Evolutionary conservation across 1,140 invertebrate species (phyloP).

Genomic region (Archegozetes longisetosus): DNA sequence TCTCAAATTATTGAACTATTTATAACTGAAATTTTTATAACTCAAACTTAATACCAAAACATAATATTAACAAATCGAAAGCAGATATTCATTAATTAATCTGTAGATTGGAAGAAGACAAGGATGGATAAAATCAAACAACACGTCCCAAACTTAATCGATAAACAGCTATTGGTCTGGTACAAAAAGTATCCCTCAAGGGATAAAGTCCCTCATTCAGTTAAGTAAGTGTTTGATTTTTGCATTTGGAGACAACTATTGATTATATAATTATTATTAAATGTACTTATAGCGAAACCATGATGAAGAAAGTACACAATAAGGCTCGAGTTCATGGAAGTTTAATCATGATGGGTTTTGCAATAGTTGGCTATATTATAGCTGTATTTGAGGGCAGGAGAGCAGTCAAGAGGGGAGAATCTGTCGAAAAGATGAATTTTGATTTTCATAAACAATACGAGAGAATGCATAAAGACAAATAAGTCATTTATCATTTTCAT

Average conservation of each 20-base stretch:
- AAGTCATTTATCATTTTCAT: too few relatives aligned
- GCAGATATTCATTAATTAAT: too few relatives aligned
- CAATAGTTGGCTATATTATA: slow-evolving; percentile 5
- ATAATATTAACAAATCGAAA: neutral
- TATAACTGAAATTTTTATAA: too few relatives aligned
- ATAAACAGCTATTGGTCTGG: slow-evolving; percentile 19
- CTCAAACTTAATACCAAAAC: too few relatives aligned
- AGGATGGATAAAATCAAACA: neutral
- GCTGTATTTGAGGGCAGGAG: slow-evolving; percentile 14
- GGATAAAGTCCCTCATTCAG: slow-evolving; percentile 14
- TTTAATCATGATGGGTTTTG: slow-evolving; percentile 10
- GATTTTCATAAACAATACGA: slow-evolving; percentile 17
- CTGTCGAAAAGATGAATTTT: slow-evolving; percentile 12
- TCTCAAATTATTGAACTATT: too few relatives aligned
- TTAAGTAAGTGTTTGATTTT: slow-evolving; percentile 13
- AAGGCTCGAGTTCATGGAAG: slow-evolving; percentile 14
- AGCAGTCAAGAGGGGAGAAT: slow-evolving; percentile 14
- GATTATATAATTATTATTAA: neutral
- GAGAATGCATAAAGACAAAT: slow-evolving; percentile 13
- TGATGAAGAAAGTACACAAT: slow-evolving; percentile 17
- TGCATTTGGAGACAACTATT: neutral
- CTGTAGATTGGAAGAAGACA: too few relatives aligned
- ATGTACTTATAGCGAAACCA: slow-evolving; percentile 11
- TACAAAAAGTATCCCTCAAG: slow-evolving; percentile 19
- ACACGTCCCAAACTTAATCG: slow-evolving; percentile 15